phyloP scores from a whole-genome alignment of 2,888 invertebrate species.

The Neuroscelio doddi region DNA sequence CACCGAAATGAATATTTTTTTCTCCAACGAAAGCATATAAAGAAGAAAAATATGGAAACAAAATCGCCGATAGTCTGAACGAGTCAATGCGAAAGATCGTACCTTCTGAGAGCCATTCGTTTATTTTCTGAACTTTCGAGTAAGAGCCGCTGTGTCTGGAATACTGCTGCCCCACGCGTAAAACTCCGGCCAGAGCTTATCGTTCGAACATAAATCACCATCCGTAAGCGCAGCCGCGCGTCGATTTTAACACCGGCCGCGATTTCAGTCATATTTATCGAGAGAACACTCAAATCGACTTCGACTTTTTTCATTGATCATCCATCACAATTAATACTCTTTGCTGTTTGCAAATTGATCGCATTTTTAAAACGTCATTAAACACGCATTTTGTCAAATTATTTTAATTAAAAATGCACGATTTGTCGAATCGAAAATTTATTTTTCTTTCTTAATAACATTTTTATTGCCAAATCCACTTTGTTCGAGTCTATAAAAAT shows the following conservation, averaged over 20 bases:
- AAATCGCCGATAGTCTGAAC: conserved; percentile 28
- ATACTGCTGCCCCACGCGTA: conserved; percentile 35
- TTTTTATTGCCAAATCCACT: background rate
- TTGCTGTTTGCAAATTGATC: background rate
- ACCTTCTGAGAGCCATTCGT: conserved; percentile 41
- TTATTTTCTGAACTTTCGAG: conserved; percentile 40
- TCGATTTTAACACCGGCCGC: conserved; percentile 23
- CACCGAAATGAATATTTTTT: no score
- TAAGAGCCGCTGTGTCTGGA: conserved; percentile 25
- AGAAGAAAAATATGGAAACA: background rate
- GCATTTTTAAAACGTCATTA: no score
- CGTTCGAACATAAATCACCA: conserved; percentile 33
- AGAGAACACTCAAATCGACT: background rate
- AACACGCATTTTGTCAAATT: background rate
- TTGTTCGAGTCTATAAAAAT: no score
- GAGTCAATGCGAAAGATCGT: conserved; percentile 33
- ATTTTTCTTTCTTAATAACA: background rate
- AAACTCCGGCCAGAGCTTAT: conserved; percentile 33
- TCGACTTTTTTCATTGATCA: background rate
- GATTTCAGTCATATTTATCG: conserved; percentile 19
- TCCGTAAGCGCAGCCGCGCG: conserved; percentile 21
- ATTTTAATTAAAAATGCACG: background rate
- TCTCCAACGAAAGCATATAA: no score
- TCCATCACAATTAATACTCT: no score
- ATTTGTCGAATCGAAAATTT: no score